Evolutionary conservation across 2,888 invertebrate genomes (phyloP).

Genomic region (Orchesellides sinensis): DNA sequence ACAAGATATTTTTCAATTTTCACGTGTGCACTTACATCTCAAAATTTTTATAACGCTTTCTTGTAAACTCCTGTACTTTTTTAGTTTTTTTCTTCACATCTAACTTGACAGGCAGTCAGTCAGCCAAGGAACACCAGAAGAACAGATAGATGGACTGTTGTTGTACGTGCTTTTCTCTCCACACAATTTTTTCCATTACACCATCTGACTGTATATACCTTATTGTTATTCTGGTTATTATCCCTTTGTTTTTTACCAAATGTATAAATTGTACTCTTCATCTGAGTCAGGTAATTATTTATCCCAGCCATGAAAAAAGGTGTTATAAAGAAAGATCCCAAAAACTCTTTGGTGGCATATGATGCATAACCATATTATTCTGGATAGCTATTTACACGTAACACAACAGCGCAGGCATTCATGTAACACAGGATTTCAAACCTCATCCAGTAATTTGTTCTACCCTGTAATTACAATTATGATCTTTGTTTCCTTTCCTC

Average conservation of each 20-base stretch:
- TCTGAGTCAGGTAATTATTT: conserved; percentile 47
- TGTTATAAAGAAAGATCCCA: conserved; percentile 14
- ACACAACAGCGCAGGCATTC: too few relatives aligned
- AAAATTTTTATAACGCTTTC: not conserved
- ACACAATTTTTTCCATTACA: not conserved
- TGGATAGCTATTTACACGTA: conserved; percentile 21
- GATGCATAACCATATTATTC: conserved; percentile 2
- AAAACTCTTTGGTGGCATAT: conserved; percentile 64
- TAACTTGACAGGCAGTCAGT: conserved; percentile 25
- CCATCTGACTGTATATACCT: not conserved
- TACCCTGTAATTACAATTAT: conserved; percentile 69
- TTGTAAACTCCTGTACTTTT: not conserved
- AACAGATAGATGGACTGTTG: not conserved
- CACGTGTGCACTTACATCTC: too few relatives aligned
- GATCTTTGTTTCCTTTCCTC: conserved; percentile 67
- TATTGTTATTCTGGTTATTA: conserved; percentile 57
- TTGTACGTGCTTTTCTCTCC: conserved; percentile 42
- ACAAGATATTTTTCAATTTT: not conserved
- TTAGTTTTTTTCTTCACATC: too few relatives aligned
- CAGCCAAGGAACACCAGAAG: not conserved
- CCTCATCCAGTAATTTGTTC: conserved; percentile 58
- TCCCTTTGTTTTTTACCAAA: conserved; percentile 27
- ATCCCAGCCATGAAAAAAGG: conserved; percentile 35
- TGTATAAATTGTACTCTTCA: conserved; percentile 1
- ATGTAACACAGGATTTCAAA: conserved; percentile 22